Evolutionary conservation across 2,797 vertebrate genomes (phyloP), one percentile per base, ranked within the genome.

Genomic region (Geotrypetes seraphini): DNA sequence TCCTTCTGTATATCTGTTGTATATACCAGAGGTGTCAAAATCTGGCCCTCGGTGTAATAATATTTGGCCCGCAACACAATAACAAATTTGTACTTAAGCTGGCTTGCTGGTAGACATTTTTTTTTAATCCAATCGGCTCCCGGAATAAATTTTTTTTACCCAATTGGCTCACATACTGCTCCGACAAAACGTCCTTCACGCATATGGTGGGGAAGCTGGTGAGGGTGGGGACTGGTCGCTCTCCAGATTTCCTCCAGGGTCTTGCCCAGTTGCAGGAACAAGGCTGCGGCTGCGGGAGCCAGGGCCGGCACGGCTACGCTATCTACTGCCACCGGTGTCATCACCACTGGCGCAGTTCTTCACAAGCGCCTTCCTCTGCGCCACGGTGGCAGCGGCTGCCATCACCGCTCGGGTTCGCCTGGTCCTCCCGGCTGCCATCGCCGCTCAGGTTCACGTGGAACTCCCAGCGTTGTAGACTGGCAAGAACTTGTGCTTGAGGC

Each of bases 401-500:
- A 26, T 47, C 43, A 53, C 63, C 8, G 12, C 28, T 2, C 8
- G 14, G 16, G 10, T 69, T 58, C 48, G 58, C 39, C 45, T 45
- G 25, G 39, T 25, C 16, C 26, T 25, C 48, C 42, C 56, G 61
- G 28, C 22, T n/a, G 53, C 52, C 7, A 21, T 20, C 43, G 31
- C 43, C 24, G n/a, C 63, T 36, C n/a, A 51, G 57, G 3, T 79
- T 76, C 9, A n/a, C n/a, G n/a, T n/a, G 81, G 81, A 16, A 81
- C 81, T 18, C 75, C 49, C 12, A n/a, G 79, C 76, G 34, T 79
- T 73, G 57, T 76, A 78, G 47, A 78, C 74, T 37, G 81, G 81
- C 36, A 81, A 79, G 63, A 84, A 81, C 69, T 84, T 71, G 47
- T 77, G 75, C 59, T 73, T 75, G 56, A 83, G 74, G 65, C 79